Evolutionary conservation across 1,140 invertebrate genomes (phyloP).

Genomic region (Cotesia vestalis): DNA sequence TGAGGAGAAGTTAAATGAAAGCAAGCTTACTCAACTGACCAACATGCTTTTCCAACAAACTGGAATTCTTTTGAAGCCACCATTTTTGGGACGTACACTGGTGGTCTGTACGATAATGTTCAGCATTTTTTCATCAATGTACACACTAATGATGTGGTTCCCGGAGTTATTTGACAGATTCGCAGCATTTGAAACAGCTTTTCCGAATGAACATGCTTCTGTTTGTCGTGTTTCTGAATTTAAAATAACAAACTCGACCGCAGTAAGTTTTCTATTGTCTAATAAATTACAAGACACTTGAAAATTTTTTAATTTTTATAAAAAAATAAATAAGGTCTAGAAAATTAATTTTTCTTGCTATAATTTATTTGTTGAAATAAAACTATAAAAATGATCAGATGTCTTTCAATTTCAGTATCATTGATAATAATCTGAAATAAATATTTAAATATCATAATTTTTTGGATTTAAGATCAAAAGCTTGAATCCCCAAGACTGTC

Average conservation of each 20-base stretch:
- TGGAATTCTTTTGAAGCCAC: constrained; percentile 24
- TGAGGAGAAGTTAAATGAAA: neutral
- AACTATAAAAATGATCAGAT: too few relatives aligned
- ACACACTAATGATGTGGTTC: constrained; percentile 64
- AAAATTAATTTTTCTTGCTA: too few relatives aligned
- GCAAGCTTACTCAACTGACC: constrained; percentile 10
- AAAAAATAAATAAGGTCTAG: too few relatives aligned
- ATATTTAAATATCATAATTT: constrained; percentile 17
- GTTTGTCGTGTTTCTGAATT: constrained; percentile 46
- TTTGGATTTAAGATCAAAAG: constrained; percentile 13
- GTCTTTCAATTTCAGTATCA: too few relatives aligned
- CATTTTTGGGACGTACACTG: constrained; percentile 29
- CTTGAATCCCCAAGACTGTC: constrained; percentile 42
- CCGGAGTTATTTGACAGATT: constrained; percentile 66
- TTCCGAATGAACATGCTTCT: constrained; percentile 66
- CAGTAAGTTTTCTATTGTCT: neutral
- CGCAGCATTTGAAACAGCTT: constrained; percentile 72
- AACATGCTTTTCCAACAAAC: constrained; percentile 29
- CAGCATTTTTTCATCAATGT: constrained; percentile 46
- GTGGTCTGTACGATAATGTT: constrained; percentile 20
- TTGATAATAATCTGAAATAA: neutral
- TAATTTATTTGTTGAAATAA: too few relatives aligned
- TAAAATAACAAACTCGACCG: constrained; percentile 54
- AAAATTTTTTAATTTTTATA: too few relatives aligned
- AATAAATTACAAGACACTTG: too few relatives aligned